Evolutionary conservation across 2,797 vertebrate genomes (phyloP), one percentile per base, ranked within the genome.

Genomic region (Etheostoma perlongum): DNA sequence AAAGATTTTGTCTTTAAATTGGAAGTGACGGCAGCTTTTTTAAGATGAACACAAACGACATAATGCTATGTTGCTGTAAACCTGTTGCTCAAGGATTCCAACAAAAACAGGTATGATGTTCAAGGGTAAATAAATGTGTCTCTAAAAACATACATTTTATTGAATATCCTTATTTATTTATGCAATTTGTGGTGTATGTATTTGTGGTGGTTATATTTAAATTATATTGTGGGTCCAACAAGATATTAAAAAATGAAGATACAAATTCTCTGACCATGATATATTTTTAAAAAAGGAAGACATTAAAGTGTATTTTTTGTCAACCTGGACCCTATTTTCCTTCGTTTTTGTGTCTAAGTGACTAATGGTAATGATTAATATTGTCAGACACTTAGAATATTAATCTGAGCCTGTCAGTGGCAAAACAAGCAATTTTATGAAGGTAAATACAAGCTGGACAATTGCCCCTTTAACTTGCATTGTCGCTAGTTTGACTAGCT

Each of bases 91-190:
- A 11, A 11, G 36, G 8, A 63, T 27, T 74, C 36, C 16, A 57
- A 30, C 14, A 19, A 49, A 60, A 19, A 33, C 61, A 54, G 57
- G 14, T 10, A 42, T 40, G 2, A 27, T 49, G 19, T 69, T 72
- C 4, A 44, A 30, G 5, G 3, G 7, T 25, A 10, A 76, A 83
- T 77, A 78, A 21, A 75, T 30, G 1, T 52, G 15, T 51, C 0
- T 36, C 13, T 52, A 7, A 36, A 62, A 67, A 7, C 4, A 4
- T 9, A 30, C 4, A 2, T 36, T 51, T 27, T 12, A 25, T 15
- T 36, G 6, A 59, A 60, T 13, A 30, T 6, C 7, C 15, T 27
- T 15, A 6, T 52, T 70, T 44, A 14, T 69, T 18, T 23, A 60
- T 40, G 36, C 2, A 11, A 1, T 11, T 11, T 40, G 10, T 40